Percentiles rank a stretch among this genome's conserved stretches.
Conservation (phyloP, 2,113 vertebrate genomes). For the Casuarius casuarius region DNA sequence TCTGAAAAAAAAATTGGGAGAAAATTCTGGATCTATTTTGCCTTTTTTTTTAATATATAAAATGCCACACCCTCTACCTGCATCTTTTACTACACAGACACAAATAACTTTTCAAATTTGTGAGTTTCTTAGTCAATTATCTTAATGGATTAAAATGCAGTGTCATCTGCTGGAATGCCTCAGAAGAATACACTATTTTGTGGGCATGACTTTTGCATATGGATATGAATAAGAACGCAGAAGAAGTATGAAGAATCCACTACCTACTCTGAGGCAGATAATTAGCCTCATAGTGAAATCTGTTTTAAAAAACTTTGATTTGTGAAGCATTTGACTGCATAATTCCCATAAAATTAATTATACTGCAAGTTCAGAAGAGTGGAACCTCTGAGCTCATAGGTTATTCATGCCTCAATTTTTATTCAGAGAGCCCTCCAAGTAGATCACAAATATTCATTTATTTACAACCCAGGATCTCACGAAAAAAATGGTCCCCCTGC, state of each 20-base stretch:
- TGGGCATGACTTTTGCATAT: background rate
- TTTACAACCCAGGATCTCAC: background rate
- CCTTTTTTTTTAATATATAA: background rate
- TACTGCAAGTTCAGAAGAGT: background rate
- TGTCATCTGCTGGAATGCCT: background rate
- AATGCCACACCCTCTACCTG: rapidly evolving
- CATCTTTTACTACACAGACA: background rate
- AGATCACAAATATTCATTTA: background rate
- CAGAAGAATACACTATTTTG: background rate
- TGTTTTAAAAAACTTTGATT: background rate
- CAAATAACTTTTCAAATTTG: background rate
- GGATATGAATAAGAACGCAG: background rate
- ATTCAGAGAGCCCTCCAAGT: background rate
- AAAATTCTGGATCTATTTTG: background rate
- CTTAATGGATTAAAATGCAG: background rate
- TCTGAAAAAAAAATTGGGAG: background rate
- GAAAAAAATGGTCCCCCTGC: background rate
- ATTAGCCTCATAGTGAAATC: background rate
- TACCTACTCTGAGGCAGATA: background rate
- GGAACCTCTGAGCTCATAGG: background rate
- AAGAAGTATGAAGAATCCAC: background rate
- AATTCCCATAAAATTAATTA: constrained; percentile 21
- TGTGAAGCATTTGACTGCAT: background rate
- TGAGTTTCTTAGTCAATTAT: background rate
- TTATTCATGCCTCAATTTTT: background rate